Evolutionary conservation across 2,797 vertebrate species (phyloP).

Genomic region (Danio aesculapii): DNA sequence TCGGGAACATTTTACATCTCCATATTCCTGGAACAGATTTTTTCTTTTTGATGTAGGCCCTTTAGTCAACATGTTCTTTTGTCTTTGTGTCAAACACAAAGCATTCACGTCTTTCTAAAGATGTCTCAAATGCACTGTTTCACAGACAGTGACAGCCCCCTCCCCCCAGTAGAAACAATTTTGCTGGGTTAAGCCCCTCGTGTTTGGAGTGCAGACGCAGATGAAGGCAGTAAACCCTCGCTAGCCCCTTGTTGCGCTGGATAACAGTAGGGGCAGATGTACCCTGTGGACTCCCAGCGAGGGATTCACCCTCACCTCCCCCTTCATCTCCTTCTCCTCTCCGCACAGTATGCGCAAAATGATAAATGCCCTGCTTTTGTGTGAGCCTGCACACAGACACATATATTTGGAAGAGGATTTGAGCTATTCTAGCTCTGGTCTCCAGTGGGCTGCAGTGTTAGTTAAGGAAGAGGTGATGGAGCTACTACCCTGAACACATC

Average conservation of each 20-base stretch:
- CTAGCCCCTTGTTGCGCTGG: not conserved
- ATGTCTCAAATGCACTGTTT: not conserved
- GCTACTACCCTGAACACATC: conserved; percentile 24
- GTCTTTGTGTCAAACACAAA: conserved; percentile 16
- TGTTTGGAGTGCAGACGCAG: conserved; percentile 28
- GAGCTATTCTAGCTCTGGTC: conserved; percentile 23
- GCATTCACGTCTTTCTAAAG: not conserved
- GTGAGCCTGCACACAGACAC: not conserved
- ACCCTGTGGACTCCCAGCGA: conserved; percentile 23
- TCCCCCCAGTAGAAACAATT: conserved; percentile 6
- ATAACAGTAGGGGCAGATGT: conserved; percentile 42
- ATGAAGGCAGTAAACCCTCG: conserved; percentile 34
- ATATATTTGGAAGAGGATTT: not conserved
- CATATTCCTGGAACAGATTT: not conserved
- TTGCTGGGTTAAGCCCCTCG: conserved; percentile 16
- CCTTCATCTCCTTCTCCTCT: conserved; percentile 12
- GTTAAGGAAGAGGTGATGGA: conserved; percentile 37
- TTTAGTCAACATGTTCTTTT: not conserved
- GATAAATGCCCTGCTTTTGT: conserved; percentile 41
- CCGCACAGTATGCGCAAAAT: conserved; percentile 35
- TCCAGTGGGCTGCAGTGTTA: conserved; percentile 45
- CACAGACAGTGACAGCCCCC: not conserved
- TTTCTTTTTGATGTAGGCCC: not conserved
- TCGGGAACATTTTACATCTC: too few relatives aligned
- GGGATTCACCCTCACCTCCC: conserved; percentile 22